Evolutionary conservation across 1,140 invertebrate species (phyloP).

Genomic region (Bradynema listronoti): DNA sequence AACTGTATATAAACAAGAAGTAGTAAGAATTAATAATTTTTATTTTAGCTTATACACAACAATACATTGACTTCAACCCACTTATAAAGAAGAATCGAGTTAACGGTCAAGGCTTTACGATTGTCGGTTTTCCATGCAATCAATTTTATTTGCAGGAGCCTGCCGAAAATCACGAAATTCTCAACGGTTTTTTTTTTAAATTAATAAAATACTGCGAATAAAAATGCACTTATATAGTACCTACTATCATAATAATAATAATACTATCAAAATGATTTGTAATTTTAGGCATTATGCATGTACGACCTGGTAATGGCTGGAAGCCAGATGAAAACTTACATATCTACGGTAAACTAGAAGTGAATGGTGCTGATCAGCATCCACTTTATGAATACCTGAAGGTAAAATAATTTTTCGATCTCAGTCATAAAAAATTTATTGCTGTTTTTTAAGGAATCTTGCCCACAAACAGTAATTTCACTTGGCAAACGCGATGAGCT

Average conservation of each 20-base stretch:
- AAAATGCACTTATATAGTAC: too few species aligned
- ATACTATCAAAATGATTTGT: constrained; percentile 12
- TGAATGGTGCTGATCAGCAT: constrained; percentile 60
- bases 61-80: constrained; percentile 57
- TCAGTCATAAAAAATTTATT: background rate
- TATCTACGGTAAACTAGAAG: constrained; percentile 59
- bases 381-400: constrained; percentile 60
- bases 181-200: constrained; percentile 44
- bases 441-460: constrained; percentile 39
- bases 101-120: constrained; percentile 31
- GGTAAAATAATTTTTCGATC: constrained; percentile 40
- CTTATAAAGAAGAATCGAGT: constrained; percentile 45
- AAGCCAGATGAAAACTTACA: constrained; percentile 58
- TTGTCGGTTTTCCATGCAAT: constrained; percentile 61
- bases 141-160: constrained; percentile 59
- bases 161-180: constrained; percentile 55
- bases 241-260: too few species aligned
- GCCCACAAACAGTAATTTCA: constrained; percentile 55
- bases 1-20: background rate
- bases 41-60: constrained; percentile 52
- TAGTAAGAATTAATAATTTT: constrained; percentile 20
- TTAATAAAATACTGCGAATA: constrained; percentile 13
- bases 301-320: constrained; percentile 60
- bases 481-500: constrained; percentile 53
- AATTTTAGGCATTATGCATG: constrained; percentile 56